Base-by-base conservation (phyloP, 2,113 vertebrate genomes). In the Narcine bancroftii region DNA sequence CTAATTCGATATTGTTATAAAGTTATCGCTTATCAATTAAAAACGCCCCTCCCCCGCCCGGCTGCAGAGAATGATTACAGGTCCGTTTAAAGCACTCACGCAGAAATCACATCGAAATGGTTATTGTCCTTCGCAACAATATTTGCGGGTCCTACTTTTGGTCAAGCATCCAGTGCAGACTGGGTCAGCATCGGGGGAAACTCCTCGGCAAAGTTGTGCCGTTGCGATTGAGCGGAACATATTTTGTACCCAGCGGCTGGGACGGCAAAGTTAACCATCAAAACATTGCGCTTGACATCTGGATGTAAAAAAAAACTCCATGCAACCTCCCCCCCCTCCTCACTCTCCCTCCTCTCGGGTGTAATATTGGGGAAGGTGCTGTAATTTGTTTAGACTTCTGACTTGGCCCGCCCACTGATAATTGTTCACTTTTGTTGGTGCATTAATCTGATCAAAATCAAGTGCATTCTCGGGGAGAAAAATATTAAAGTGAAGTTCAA, bases 401-500 rank as follows among this genome's bases (percentile, higher is more conserved):
- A 60, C 33, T 21, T n/a, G 81, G 33, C 81, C 81, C 81, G 81
- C 81, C 81, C 81, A 87, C 81, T 87, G 53, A 33, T 87, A 87
- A 87, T 60, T 87, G 81, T 87, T 87, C 81, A 87, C 81, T 87
- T 87, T 87, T 50, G 50, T 17, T 45, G 9, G 21, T 15, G 29
- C 36, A 56, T 19, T 60, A 87, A 60, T 87, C 81, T 87, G 53
- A 60, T 87, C 81, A 60, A 87, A 87, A 63, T 87, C 81, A 87
- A 87, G 81, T 81, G 76, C 76, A 47, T 79, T 79, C 76, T 29
- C 76, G 21, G 53, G 33, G 53, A n/a, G 53, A 87, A 87, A 87
- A n/a, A n/a, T n/a, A 87, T 53, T 81, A 47, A 53, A 60, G 53
- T 87, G 81, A 85, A 85, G 81, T 85, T 60, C 81, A 87, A 85